Percentiles rank a stretch among this genome's conserved stretches.
Evolutionary conservation across 2,888 invertebrate species (phyloP).

Genomic region (Nineta flava): DNA sequence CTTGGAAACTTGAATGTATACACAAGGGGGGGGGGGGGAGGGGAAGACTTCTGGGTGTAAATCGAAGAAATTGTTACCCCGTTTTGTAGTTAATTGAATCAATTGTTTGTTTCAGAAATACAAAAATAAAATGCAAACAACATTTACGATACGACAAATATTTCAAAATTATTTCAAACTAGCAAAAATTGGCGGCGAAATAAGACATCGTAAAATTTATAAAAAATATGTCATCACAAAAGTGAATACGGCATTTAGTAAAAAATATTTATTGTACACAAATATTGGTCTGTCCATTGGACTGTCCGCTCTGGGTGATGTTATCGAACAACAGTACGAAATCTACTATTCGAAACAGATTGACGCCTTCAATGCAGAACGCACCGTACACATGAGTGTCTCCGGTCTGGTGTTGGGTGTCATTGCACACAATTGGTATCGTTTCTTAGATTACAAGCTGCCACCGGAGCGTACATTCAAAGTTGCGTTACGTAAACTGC

Average conservation of each 20-base stretch:
- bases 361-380: conserved; percentile 35
- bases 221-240: too few species aligned
- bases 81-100: too few species aligned
- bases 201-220: too few species aligned
- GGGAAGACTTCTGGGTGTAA: too few species aligned
- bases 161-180: too few species aligned
- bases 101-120: too few species aligned
- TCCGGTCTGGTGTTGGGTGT: conserved; percentile 59
- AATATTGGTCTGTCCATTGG: conserved; percentile 62
- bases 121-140: too few species aligned
- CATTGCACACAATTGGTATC: conserved; percentile 78
- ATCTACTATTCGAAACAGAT: conserved; percentile 36
- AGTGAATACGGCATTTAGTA: conserved; percentile 33
- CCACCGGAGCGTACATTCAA: conserved; percentile 50
- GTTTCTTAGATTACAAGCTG: conserved; percentile 45
- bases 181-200: too few species aligned
- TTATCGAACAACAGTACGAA: conserved; percentile 68
- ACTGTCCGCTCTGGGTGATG: conserved; percentile 64
- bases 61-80: too few species aligned
- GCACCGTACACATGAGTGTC: conserved; percentile 61
- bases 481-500: conserved; percentile 57
- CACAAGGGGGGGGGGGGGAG: too few species aligned
- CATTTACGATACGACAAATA: too few species aligned
- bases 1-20: too few species aligned
- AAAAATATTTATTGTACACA: conserved; percentile 56